These are phyloP conservation scores for Neopipo cinnamomea DNA, from an alignment of 2,113 vertebrate species.

Conservation along the genomic window DNA sequence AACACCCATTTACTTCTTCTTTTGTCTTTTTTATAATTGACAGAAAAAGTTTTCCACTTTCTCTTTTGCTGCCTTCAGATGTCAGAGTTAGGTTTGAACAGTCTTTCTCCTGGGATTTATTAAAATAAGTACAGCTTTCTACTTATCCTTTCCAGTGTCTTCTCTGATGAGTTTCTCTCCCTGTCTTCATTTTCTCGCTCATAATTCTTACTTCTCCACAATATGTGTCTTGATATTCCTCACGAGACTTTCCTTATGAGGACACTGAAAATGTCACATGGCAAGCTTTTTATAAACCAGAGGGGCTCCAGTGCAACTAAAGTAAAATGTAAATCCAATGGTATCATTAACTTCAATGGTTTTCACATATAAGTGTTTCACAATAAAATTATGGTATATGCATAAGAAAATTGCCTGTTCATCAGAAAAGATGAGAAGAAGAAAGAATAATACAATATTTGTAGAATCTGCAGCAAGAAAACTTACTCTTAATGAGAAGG, in stretches of 20 bases:
- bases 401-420: not conserved
- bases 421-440: not conserved
- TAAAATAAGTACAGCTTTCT: not conserved
- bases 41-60: slow-evolving; percentile 19
- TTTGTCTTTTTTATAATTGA: slow-evolving; percentile 23
- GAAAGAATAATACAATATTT: not conserved
- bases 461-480: not conserved
- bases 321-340: not conserved
- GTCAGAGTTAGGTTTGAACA: not conserved
- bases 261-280: not conserved
- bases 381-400: not conserved
- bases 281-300: not conserved
- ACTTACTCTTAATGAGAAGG: not conserved
- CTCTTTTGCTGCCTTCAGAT: slow-evolving; percentile 20
- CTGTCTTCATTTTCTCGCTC: not conserved
- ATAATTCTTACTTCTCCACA: not conserved
- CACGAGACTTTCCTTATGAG: not conserved
- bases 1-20: not conserved
- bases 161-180: not conserved
- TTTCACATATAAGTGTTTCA: not conserved
- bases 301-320: not conserved
- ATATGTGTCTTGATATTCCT: not conserved
- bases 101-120: slow-evolving; percentile 19
- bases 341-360: not conserved
- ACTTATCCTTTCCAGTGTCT: not conserved